Conservation (phyloP, 1,140 invertebrate species). For the Drosophila orena region DNA sequence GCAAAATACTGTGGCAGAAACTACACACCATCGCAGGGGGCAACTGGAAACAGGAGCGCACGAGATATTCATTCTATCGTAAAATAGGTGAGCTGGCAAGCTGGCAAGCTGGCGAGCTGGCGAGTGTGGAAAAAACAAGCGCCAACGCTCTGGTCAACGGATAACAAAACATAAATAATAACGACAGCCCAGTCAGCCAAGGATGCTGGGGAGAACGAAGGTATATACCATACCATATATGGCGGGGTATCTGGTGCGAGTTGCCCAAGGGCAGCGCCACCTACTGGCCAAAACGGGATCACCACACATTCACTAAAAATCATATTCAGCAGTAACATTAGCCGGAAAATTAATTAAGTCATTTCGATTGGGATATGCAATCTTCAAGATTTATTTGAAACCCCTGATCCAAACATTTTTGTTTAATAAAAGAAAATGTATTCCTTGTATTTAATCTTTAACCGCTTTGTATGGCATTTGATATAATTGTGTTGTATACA, state of each 20-base stretch:
- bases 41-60: conserved; percentile 48
- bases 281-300: conserved; percentile 21
- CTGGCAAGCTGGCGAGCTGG: conserved; percentile 1
- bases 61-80: conserved; percentile 83
- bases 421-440: too few relatives aligned
- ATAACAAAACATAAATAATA: conserved; percentile 84
- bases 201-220: conserved; percentile 23
- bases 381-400: too few relatives aligned
- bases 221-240: conserved; percentile 25
- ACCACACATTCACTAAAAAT: conserved; percentile 4
- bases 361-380: background rate
- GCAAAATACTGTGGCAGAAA: conserved; percentile 80
- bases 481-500: too few relatives aligned
- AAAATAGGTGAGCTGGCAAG: conserved; percentile 69
- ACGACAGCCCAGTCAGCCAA: conserved; percentile 59
- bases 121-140: conserved; percentile 57
- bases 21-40: conserved; percentile 50
- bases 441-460: too few relatives aligned
- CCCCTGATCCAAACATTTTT: too few relatives aligned
- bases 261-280: conserved; percentile 30
- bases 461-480: too few relatives aligned
- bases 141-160: conserved; percentile 80
- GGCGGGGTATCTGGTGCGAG: conserved; percentile 13
- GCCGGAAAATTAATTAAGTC: background rate
- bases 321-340: background rate